Conservation (phyloP, 1,140 invertebrate species). For the Campoletis sonorensis region DNA sequence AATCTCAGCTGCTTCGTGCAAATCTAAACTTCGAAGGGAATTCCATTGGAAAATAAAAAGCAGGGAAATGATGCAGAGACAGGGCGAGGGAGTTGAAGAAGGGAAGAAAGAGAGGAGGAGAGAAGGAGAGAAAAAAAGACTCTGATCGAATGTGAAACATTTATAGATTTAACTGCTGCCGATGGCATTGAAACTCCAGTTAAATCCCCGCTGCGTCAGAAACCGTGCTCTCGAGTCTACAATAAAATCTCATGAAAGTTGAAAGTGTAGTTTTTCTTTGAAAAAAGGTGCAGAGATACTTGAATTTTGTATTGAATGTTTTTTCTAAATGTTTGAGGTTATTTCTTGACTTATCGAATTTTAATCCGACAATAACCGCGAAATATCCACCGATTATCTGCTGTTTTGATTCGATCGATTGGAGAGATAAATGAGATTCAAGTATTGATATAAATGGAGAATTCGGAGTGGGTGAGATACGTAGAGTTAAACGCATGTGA, state of each 20-base stretch:
- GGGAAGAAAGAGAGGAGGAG: neutral
- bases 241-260: neutral
- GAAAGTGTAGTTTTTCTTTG: too few relatives aligned
- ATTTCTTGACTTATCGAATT: too few relatives aligned
- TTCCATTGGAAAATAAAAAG: constrained; percentile 58
- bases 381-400: too few relatives aligned
- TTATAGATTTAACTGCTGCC: neutral
- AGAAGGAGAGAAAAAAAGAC: neutral
- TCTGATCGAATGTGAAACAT: neutral
- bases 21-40: constrained; percentile 42
- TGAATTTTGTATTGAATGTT: too few relatives aligned
- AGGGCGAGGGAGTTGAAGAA: neutral
- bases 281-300: too few relatives aligned
- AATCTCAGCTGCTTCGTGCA: constrained; percentile 52
- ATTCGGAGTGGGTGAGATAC: neutral
- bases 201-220: constrained; percentile 29
- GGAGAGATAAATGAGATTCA: too few relatives aligned
- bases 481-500: constrained; percentile 17
- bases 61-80: constrained; percentile 52
- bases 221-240: neutral
- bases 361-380: too few relatives aligned
- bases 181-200: constrained; percentile 61
- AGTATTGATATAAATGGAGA: too few relatives aligned
- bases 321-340: too few relatives aligned
- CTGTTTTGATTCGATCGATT: too few relatives aligned